Evolutionary conservation across 2,113 vertebrate species (phyloP).

Genomic region (Cardinalis cardinalis): DNA sequence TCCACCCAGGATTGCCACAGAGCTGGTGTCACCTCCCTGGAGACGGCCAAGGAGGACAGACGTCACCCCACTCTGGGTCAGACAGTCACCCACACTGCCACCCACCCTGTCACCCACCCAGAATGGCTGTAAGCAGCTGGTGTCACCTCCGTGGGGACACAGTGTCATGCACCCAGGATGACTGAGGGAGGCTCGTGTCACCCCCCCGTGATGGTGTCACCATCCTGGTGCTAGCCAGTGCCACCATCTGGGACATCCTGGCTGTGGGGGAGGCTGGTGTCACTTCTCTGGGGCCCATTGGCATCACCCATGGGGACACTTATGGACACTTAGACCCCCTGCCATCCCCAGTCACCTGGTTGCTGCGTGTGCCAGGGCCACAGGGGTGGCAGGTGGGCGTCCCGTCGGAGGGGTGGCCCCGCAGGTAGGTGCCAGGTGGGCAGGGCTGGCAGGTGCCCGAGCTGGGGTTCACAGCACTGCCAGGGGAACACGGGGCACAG

Average conservation of each 20-base stretch:
- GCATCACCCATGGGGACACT: neutral
- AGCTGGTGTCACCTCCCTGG: neutral
- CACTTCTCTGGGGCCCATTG: conserved; percentile 56
- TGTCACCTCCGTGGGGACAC: neutral
- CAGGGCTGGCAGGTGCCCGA: conserved; percentile 80
- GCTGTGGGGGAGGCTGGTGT: neutral
- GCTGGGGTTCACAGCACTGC: conserved; percentile 77
- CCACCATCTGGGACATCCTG: neutral
- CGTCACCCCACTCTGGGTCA: neutral
- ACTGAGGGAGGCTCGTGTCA: neutral
- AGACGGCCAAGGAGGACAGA: neutral
- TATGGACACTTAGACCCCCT: neutral
- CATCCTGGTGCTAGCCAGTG: neutral
- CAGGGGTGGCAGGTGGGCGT: conserved; percentile 79
- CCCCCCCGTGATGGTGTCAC: neutral
- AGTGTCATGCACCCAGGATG: neutral
- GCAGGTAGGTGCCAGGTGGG: conserved; percentile 79
- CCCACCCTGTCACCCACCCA: neutral
- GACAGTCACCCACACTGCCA: neutral
- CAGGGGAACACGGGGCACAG: conserved; percentile 85
- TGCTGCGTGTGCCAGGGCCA: conserved; percentile 84
- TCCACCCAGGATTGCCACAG: neutral
- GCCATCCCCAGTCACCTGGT: conserved; percentile 70
- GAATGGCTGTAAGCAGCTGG: neutral
- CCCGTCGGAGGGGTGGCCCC: conserved; percentile 75